phyloP scores from a whole-genome alignment of 2,113 vertebrate genomes.

The Ctenodactylus gundi region DNA sequence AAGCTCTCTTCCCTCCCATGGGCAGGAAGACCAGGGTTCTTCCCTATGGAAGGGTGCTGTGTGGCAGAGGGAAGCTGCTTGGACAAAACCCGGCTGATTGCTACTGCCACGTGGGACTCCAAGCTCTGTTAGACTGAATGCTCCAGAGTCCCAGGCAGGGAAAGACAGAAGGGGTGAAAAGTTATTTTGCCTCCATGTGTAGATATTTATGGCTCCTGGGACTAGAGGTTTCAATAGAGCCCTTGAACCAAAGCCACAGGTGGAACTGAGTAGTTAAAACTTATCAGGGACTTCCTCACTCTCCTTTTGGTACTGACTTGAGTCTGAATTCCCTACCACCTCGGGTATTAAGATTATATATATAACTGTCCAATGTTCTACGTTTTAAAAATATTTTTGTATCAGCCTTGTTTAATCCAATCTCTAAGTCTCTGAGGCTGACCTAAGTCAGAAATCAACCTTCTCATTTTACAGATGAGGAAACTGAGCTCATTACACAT shows the following conservation, averaged over 20 bases:
- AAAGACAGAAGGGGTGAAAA: no score
- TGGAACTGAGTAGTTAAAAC: background rate
- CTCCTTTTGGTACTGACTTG: background rate
- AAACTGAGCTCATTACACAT: background rate
- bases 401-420: background rate
- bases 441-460: background rate
- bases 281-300: background rate
- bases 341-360: background rate
- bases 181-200: no score
- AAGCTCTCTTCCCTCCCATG: background rate
- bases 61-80: background rate
- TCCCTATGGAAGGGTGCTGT: background rate
- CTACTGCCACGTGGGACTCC: no score
- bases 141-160: no score
- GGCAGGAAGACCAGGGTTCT: background rate
- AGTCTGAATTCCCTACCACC: background rate
- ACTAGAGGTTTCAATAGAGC: background rate
- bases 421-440: background rate
- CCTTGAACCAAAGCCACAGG: background rate
- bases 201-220: background rate
- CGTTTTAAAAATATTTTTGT: background rate
- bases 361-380: background rate
- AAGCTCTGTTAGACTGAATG: no score
- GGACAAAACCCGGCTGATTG: no score
- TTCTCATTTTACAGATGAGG: background rate